Conservation (phyloP, 2,888 invertebrate genomes). For the Ophion costatus region DNA sequence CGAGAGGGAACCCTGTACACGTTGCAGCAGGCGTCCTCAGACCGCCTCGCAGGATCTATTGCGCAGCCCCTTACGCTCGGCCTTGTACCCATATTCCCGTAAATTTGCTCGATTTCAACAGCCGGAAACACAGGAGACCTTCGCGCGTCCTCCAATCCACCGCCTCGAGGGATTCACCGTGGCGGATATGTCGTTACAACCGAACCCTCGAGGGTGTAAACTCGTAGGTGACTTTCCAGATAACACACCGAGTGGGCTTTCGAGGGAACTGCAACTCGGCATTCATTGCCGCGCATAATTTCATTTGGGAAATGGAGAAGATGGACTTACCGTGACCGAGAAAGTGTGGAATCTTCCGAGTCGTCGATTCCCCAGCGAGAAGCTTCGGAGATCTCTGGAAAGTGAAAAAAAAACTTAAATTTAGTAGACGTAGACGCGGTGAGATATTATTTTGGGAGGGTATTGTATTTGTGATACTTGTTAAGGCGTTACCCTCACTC, state of each 20-base stretch:
- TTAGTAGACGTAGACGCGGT: slow-evolving; percentile 3
- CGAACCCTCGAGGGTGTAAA: slow-evolving; percentile 32
- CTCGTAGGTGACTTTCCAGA: slow-evolving; percentile 10
- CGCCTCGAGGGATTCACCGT: slow-evolving; percentile 40
- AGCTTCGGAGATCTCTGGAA: slow-evolving; percentile 20
- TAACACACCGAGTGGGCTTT: not conserved
- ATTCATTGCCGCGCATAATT: slow-evolving; percentile 4
- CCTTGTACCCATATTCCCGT: slow-evolving; percentile 31
- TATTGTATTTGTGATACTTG: not conserved
- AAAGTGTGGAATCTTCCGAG: not conserved
- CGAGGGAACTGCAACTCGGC: not conserved
- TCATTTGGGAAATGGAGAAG: slow-evolving; percentile 20
- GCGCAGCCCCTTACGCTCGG: slow-evolving; percentile 31
- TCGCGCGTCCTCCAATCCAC: slow-evolving; percentile 26
- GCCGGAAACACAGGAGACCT: slow-evolving; percentile 25
- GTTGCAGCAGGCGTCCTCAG: slow-evolving; percentile 1
- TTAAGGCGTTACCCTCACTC: too few relatives aligned
- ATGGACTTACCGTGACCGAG: slow-evolving; percentile 30
- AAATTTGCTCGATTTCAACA: slow-evolving; percentile 48
- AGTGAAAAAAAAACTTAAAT: slow-evolving; percentile 4
- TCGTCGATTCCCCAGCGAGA: not conserved
- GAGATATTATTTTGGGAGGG: not conserved
- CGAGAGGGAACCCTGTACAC: not conserved
- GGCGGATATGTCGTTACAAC: slow-evolving; percentile 45
- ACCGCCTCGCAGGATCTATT: slow-evolving; percentile 20